Evolutionary conservation across 2,888 invertebrate genomes (phyloP).

Genomic region (Mesorhabditis spiculigera): DNA sequence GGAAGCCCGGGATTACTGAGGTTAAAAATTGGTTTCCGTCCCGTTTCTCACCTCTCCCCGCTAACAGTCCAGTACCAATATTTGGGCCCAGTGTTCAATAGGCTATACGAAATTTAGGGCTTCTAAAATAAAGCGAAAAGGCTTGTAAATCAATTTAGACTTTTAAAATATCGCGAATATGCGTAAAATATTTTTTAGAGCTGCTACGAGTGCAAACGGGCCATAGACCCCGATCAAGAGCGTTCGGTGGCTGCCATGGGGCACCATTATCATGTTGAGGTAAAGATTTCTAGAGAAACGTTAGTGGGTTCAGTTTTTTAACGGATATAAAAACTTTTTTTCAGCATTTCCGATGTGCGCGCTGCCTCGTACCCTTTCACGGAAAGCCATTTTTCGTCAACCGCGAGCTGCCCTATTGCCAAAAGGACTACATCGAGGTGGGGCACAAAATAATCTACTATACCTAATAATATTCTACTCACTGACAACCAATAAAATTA

Average conservation of each 20-base stretch:
- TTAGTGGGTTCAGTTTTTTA: background rate
- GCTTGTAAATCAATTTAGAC: no score
- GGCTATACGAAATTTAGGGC: no score
- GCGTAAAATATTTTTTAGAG: background rate
- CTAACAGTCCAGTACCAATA: no score
- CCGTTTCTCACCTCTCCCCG: no score
- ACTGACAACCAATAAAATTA: background rate
- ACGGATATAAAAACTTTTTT: constrained; percentile 9
- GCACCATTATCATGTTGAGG: constrained; percentile 33
- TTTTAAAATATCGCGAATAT: background rate
- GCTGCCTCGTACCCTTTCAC: constrained; percentile 84
- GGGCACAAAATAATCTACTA: background rate
- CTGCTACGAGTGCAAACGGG: constrained; percentile 29
- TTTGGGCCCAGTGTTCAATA: no score
- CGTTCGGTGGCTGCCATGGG: constrained; percentile 25
- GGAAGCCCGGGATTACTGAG: no score
- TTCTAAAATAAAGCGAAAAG: no score
- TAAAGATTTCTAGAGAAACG: constrained; percentile 1
- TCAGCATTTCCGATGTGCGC: constrained; percentile 92
- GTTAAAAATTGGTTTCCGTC: no score
- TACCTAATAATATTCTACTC: no score
- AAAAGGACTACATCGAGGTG: constrained; percentile 77
- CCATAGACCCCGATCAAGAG: constrained; percentile 30
- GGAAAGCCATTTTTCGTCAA: constrained; percentile 91
- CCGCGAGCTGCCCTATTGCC: constrained; percentile 65